A percentile compares a stretch with the other conserved stretches of the same genome.
These are phyloP conservation scores for Noctua comes DNA, from an alignment of 2,888 invertebrate genomes.

Conservation along the genomic window DNA sequence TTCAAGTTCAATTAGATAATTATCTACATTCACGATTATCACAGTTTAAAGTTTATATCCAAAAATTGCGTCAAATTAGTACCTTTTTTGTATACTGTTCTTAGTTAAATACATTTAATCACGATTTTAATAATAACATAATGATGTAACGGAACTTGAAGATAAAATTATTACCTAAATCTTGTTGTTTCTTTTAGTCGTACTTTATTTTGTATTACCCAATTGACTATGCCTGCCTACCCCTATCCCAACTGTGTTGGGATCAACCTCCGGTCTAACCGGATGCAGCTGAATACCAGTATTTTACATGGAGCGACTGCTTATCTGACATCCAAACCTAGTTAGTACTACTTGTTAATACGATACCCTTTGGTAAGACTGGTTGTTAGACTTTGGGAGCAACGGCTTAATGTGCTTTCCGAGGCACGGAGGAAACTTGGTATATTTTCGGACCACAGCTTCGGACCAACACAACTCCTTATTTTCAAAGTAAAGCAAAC, in stretches of 20 bases:
- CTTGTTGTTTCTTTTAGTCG: background rate
- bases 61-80: background rate
- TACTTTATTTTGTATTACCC: background rate
- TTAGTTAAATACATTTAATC: background rate
- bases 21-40: background rate
- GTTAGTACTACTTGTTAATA: no score
- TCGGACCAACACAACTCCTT: background rate
- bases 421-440: no score
- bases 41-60: background rate
- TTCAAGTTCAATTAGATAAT: constrained; percentile 41
- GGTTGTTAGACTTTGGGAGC: no score
- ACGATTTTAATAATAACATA: background rate
- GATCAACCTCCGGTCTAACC: background rate
- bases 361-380: no score
- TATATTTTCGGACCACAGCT: no score
- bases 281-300: no score
- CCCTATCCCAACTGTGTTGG: background rate
- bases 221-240: background rate
- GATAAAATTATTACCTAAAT: background rate
- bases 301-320: no score
- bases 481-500: background rate
- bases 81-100: background rate
- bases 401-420: no score
- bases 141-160: background rate
- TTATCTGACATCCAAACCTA: no score